Conservation (phyloP, 2,888 invertebrate species). For the Dioctria linearis region DNA sequence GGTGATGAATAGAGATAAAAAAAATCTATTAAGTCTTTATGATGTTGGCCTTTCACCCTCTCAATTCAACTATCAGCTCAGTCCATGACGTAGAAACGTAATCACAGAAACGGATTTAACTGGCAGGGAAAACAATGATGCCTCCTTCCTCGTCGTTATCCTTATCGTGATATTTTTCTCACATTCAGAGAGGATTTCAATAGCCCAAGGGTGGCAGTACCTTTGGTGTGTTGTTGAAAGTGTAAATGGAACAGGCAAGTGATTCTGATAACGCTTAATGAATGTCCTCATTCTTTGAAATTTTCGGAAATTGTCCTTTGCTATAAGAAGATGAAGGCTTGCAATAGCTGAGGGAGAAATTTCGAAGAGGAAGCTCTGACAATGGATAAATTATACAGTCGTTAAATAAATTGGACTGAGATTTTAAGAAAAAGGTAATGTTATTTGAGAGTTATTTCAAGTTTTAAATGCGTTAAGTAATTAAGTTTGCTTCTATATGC, state of each 20-base stretch:
- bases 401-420: conserved; percentile 3
- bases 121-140: conserved; percentile 55
- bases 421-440: background rate
- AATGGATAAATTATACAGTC: conserved; percentile 55
- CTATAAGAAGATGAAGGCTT: conserved; percentile 5
- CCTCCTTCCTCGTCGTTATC: conserved; percentile 21
- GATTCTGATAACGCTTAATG: conserved; percentile 56
- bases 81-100: conserved; percentile 34
- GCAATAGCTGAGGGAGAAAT: conserved; percentile 21
- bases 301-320: conserved; percentile 34
- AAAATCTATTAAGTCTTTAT: conserved; percentile 41
- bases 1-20: conserved; percentile 46
- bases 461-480: too few relatives aligned
- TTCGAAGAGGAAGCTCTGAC: conserved; percentile 53
- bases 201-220: conserved; percentile 26
- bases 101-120: conserved; percentile 57
- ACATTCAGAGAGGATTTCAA: conserved; percentile 39
- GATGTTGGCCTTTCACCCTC: conserved; percentile 2
- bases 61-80: background rate
- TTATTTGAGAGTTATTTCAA: too few relatives aligned
- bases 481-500: too few relatives aligned
- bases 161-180: conserved; percentile 19
- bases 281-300: conserved; percentile 40
- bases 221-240: conserved; percentile 49
- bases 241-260: conserved; percentile 12